Evolutionary conservation across 2,113 vertebrate species (phyloP).

Genomic region (Tricholaema leucomelas): DNA sequence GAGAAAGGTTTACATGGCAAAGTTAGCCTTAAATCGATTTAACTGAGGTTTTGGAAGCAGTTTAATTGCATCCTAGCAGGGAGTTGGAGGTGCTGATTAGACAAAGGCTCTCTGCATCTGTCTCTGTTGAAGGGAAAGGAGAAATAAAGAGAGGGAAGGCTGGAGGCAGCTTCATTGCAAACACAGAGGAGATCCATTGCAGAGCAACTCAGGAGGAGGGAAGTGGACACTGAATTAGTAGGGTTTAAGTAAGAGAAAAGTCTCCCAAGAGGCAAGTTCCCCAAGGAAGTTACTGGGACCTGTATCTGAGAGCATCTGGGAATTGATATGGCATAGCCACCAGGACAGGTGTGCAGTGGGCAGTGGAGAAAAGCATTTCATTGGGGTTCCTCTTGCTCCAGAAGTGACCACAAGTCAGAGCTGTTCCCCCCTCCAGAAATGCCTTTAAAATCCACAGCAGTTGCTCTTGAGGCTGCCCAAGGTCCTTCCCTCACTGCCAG

Average conservation of each 20-base stretch:
- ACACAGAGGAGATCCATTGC: not conserved
- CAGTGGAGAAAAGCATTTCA: not conserved
- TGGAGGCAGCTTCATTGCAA: not conserved
- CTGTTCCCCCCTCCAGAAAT: fast-evolving
- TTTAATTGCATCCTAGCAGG: conserved; percentile 43
- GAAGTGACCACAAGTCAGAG: not conserved
- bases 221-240: not conserved
- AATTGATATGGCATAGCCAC: not conserved
- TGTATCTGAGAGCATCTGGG: not conserved
- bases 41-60: not conserved
- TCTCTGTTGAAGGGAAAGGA: not conserved
- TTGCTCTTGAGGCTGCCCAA: too few relatives aligned
- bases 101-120: not conserved
- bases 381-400: not conserved
- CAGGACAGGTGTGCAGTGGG: not conserved
- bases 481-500: not conserved
- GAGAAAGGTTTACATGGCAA: not conserved
- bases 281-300: not conserved
- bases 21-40: not conserved
- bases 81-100: not conserved
- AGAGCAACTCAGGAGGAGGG: not conserved
- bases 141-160: not conserved
- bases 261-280: not conserved
- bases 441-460: not conserved
- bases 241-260: not conserved